These are phyloP conservation scores for Drosophila aldrichi DNA, from an alignment of 2,888 invertebrate genomes.

Conservation along the genomic window DNA sequence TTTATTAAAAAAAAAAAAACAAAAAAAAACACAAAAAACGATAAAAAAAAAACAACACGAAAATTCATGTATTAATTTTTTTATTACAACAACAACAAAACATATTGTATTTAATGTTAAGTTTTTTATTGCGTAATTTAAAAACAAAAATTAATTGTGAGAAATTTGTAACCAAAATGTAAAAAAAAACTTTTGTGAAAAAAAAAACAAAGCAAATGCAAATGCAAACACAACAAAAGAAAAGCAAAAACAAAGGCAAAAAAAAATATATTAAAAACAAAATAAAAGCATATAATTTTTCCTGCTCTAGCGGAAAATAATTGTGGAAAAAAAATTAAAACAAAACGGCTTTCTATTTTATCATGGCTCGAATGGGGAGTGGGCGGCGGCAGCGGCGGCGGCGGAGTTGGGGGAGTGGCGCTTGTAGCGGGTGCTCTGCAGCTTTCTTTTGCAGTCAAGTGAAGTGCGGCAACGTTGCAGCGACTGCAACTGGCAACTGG, in stretches of 20 bases:
- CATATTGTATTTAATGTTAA: constrained; percentile 81
- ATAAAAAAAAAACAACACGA: constrained; percentile 47
- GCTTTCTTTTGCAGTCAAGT: constrained; percentile 69
- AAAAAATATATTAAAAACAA: constrained; percentile 30
- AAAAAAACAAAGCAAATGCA: constrained; percentile 2
- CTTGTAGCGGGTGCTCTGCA: constrained; percentile 57
- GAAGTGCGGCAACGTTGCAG: constrained; percentile 63
- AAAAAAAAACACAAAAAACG: constrained; percentile 29
- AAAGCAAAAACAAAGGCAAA: constrained; percentile 17
- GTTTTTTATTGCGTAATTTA: constrained; percentile 77
- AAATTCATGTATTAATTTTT: constrained; percentile 75
- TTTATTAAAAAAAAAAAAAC: constrained; percentile 61
- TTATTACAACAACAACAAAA: constrained; percentile 65
- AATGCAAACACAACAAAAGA: constrained; percentile 19
- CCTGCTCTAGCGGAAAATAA: constrained; percentile 80
- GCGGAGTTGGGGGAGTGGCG: not conserved
- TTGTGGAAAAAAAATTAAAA: constrained; percentile 77
- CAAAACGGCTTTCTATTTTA: constrained; percentile 77
- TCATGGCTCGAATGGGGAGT: constrained; percentile 9
- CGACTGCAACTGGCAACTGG: constrained; percentile 31
- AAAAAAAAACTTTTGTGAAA: constrained; percentile 35
- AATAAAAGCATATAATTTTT: constrained; percentile 73
- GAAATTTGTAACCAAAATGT: constrained; percentile 80
- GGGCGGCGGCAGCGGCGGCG: not conserved
- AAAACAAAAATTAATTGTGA: constrained; percentile 65